Percentiles rank a stretch among this genome's conserved stretches.
Evolutionary conservation across 1,140 invertebrate species (phyloP).

Genomic region (Pseudomyrmex dendroicus): DNA sequence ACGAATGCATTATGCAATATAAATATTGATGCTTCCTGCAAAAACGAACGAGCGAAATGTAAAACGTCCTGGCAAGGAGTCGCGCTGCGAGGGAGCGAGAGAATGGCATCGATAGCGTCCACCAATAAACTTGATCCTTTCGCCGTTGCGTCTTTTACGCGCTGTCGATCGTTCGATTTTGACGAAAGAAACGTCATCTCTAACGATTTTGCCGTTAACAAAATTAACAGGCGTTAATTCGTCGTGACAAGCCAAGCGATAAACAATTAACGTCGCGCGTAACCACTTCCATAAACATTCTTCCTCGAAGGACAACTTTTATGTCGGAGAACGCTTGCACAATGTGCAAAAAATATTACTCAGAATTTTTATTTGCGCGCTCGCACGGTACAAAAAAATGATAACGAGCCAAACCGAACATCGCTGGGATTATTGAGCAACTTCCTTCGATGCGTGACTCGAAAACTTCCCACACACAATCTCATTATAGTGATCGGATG

Average conservation of each 20-base stretch:
- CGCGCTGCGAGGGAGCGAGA: constrained; percentile 23
- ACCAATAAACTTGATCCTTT: constrained; percentile 47
- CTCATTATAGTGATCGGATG: constrained; percentile 26
- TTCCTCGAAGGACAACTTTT: background rate
- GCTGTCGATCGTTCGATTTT: background rate
- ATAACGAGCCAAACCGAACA: background rate
- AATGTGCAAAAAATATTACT: background rate
- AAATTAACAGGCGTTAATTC: constrained; percentile 26
- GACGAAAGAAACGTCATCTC: background rate
- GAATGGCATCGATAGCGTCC: constrained; percentile 69
- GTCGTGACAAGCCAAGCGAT: no score
- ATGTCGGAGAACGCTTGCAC: background rate
- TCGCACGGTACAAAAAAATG: background rate
- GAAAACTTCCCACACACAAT: background rate
- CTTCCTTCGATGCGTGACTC: constrained; percentile 39
- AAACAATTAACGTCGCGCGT: background rate
- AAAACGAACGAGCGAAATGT: constrained; percentile 83
- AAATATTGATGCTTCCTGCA: constrained; percentile 86
- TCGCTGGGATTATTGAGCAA: constrained; percentile 5
- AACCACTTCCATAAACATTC: background rate
- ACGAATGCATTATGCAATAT: constrained; percentile 85
- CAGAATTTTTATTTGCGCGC: constrained; percentile 2
- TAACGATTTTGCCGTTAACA: background rate
- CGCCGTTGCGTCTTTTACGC: background rate
- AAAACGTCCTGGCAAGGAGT: constrained; percentile 78